Evolutionary conservation across 2,797 vertebrate genomes (phyloP).

Genomic region (Siniperca scherzeri): DNA sequence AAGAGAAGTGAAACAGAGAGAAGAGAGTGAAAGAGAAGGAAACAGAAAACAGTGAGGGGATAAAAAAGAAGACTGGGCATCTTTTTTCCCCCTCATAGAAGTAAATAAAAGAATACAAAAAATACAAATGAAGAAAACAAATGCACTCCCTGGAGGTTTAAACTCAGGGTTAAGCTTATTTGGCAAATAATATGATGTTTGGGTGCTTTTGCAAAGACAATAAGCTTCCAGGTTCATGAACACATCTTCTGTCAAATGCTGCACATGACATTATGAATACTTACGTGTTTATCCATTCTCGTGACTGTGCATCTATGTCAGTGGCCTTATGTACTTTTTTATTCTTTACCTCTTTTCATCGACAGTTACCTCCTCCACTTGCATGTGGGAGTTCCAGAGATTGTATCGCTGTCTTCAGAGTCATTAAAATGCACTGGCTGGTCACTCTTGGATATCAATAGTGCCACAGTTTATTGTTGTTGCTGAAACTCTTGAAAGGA

Average conservation of each 20-base stretch:
- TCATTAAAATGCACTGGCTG: constrained; percentile 10
- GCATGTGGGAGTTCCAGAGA: constrained; percentile 1
- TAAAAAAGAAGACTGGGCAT: not conserved
- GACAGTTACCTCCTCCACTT: not conserved
- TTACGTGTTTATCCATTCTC: constrained; percentile 1
- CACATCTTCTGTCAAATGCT: not conserved
- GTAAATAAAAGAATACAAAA: constrained; percentile 6
- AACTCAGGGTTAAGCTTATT: constrained; percentile 29
- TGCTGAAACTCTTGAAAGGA: not conserved
- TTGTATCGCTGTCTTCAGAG: constrained; percentile 8
- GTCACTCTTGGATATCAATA: not conserved
- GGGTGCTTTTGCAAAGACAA: constrained; percentile 7
- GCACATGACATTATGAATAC: not conserved
- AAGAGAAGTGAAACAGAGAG: not conserved
- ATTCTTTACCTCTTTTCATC: not conserved
- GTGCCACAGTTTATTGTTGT: not conserved
- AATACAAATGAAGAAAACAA: constrained; percentile 4
- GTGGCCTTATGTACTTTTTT: not conserved
- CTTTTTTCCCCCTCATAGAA: not conserved
- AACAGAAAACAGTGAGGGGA: not conserved
- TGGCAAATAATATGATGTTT: constrained; percentile 13
- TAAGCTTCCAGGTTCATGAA: constrained; percentile 3
- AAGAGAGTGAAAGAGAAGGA: not conserved
- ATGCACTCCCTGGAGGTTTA: constrained; percentile 5
- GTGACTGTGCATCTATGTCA: not conserved